Conservation (phyloP, 1,140 invertebrate species). For the Heterodera carotae region DNA sequence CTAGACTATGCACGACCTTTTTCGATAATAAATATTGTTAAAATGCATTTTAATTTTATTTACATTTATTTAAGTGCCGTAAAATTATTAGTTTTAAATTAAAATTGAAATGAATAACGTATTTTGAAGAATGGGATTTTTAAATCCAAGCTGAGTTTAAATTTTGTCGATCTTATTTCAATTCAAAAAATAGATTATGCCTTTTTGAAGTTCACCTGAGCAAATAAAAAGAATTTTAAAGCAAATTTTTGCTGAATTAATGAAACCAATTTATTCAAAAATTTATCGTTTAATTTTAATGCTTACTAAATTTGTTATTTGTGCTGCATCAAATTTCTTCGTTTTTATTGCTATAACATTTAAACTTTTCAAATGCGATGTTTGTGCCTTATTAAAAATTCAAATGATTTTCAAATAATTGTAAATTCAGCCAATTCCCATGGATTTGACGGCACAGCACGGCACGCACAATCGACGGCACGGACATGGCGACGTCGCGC, state of each 20-base stretch:
- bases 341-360: not conserved
- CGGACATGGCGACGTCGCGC: not conserved
- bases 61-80: too few species aligned
- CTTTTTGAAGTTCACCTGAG: not conserved
- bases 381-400: too few species aligned
- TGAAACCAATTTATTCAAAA: not conserved
- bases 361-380: not conserved
- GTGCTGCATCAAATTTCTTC: not conserved
- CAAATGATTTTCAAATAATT: too few species aligned
- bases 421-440: not conserved
- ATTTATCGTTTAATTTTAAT: too few species aligned
- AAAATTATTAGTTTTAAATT: too few species aligned
- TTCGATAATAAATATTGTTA: too few species aligned
- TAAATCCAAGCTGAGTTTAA: not conserved
- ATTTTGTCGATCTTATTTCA: not conserved
- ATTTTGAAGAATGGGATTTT: too few species aligned
- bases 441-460: conserved; percentile 1
- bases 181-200: too few species aligned
- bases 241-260: not conserved
- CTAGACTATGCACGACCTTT: too few species aligned
- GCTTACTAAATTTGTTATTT: not conserved
- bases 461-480: not conserved
- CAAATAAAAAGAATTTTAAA: not conserved
- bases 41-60: too few species aligned
- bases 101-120: too few species aligned